Base-by-base conservation (phyloP, 2,888 invertebrate genomes). In the Diplolepis rosae region DNA sequence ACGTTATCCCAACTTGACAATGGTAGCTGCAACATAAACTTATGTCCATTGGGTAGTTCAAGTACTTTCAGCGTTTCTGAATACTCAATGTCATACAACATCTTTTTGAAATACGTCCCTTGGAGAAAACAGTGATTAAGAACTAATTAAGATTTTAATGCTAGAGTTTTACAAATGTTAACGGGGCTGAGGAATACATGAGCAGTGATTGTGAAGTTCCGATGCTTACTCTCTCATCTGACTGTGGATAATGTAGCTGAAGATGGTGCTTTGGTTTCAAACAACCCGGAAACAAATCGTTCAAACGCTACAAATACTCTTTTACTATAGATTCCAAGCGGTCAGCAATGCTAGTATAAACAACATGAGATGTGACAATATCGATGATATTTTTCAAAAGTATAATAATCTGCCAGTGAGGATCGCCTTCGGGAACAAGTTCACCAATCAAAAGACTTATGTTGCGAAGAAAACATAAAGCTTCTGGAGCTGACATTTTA, bases 261-360 rank as follows among this genome's bases (percentile, higher is more conserved):
- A 77, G 66, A 68, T 80, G 80, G 65, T 77, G 77, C 65, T 79
- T 78, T 1, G 73, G 73, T 66, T 75, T 79, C n/a, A 81, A 67
- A 35, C 52, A 68, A 27, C 54, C 35, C 32, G 70, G 69, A 72
- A 69, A 75, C 42, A 73, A 69, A 67, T 54, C 65, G 78, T 73
- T 28, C 15, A 73, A 72, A 28, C 66, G 18, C 35, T 13, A 9
- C 32, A 77, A 75, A 66, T 77, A 78, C 30, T 77, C 73, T 7
- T 15, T 3, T 7, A 80, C 65, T 4, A 75, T 7, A 7, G 35
- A 27, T n/a, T 67, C 45, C 30, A 80, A 65, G 42, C 71, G 67
- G 66, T 24, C n/a, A 52, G 61, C 48, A 65, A 74, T 54, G 24
- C 68, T 71, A 15, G 32, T n/a, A 42, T 72, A 67, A 52, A 76